Evolutionary conservation across 2,888 invertebrate genomes (phyloP).

Genomic region (Drosophila cognata): DNA sequence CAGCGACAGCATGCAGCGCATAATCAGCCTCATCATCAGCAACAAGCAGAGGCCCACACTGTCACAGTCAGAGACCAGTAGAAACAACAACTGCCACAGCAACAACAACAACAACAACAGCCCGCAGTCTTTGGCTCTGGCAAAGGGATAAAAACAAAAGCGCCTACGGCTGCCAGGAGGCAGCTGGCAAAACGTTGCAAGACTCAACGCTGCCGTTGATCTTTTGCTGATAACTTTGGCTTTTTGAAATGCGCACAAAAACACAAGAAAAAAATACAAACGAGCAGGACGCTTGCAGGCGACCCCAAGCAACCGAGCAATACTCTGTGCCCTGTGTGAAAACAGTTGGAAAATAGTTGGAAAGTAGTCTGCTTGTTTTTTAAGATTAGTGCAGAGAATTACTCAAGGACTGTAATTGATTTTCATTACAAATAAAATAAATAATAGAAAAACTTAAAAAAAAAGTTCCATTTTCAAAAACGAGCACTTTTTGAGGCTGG

Average conservation of each 20-base stretch:
- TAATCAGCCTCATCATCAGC: conserved; percentile 32
- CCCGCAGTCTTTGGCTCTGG: conserved; percentile 60
- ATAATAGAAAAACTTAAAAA: no score
- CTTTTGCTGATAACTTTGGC: conserved; percentile 81
- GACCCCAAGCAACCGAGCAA: not conserved
- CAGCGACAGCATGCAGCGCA: conserved; percentile 31
- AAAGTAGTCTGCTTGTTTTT: not conserved
- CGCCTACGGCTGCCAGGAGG: conserved; percentile 60
- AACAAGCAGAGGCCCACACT: conserved; percentile 40
- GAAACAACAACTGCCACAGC: conserved; percentile 31
- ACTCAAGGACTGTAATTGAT: not conserved
- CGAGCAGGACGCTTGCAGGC: not conserved
- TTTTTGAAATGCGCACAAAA: conserved; percentile 56
- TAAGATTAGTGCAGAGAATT: not conserved
- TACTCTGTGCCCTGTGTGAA: not conserved
- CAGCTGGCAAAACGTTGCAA: conserved; percentile 18
- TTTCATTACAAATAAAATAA: not conserved
- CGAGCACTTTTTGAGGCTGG: no score
- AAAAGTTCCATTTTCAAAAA: no score
- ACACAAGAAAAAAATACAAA: conserved; percentile 6
- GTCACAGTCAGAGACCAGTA: conserved; percentile 53
- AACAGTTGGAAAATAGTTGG: not conserved
- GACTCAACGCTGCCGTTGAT: conserved; percentile 65
- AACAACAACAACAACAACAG: conserved; percentile 22
- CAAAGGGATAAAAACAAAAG: conserved; percentile 66